These are phyloP conservation scores for Falco biarmicus DNA, from an alignment of 2,797 vertebrate species.

Conservation along the genomic window DNA sequence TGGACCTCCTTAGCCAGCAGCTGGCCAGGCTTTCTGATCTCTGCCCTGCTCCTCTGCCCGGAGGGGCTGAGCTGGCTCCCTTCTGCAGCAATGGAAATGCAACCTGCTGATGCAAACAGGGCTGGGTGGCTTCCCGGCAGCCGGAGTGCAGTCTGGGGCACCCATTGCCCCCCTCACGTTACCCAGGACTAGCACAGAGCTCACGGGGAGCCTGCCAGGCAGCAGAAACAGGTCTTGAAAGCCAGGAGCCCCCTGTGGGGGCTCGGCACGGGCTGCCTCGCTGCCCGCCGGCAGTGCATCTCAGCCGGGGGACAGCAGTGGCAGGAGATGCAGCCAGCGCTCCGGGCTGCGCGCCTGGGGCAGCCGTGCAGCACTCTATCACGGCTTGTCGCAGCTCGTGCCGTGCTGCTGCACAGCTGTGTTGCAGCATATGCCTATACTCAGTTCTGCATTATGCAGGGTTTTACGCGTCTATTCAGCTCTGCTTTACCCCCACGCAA, in stretches of 20 bases:
- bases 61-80: neutral
- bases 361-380: rapidly evolving
- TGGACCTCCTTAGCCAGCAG: neutral
- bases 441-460: neutral
- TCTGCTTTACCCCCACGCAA: neutral
- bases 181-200: neutral
- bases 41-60: neutral
- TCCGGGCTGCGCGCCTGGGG: neutral
- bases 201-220: neutral
- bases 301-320: too few species aligned
- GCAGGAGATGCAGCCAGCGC: neutral
- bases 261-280: rapidly evolving
- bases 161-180: rapidly evolving
- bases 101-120: neutral
- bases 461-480: neutral
- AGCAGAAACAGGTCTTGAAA: neutral
- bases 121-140: neutral
- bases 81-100: neutral
- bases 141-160: neutral
- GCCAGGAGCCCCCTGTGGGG: rapidly evolving
- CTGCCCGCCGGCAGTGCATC: neutral
- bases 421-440: rapidly evolving
- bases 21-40: too few species aligned
- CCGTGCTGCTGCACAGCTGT: neutral
- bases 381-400: rapidly evolving